These are phyloP conservation scores for Pristionchus maxplancki DNA, from an alignment of 2,888 invertebrate species.

Conservation along the genomic window DNA sequence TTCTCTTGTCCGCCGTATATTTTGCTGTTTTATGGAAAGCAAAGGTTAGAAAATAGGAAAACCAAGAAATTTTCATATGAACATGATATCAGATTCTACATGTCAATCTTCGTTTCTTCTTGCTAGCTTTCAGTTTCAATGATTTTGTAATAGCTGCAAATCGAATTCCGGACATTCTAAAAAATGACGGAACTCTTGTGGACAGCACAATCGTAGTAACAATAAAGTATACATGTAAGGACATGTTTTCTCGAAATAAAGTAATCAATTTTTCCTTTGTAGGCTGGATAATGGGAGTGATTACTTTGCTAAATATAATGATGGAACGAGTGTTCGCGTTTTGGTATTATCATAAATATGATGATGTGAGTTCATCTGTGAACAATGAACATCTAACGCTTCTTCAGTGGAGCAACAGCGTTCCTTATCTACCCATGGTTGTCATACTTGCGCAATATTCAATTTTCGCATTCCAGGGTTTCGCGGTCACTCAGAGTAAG, in stretches of 20 bases:
- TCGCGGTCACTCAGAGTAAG: background rate
- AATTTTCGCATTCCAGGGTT: background rate
- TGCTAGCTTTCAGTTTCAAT: background rate
- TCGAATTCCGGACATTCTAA: constrained; percentile 21
- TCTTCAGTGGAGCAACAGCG: background rate
- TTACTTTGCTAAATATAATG: background rate
- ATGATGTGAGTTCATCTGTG: background rate
- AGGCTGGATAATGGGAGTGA: constrained; percentile 33
- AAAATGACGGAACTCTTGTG: background rate
- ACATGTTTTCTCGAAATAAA: background rate
- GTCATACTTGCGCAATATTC: background rate
- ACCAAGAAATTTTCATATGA: no score
- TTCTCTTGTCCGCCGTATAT: background rate
- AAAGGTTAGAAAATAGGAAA: background rate
- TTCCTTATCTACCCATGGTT: no score
- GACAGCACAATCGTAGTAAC: background rate
- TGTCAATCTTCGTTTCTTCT: background rate
- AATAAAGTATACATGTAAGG: background rate
- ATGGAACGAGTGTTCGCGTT: constrained; percentile 21
- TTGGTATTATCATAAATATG: background rate
- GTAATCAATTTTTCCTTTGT: background rate
- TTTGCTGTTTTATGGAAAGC: background rate
- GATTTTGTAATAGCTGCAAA: background rate
- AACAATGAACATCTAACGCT: background rate
- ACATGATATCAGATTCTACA: background rate